These are phyloP conservation scores for Sceloporus tristichus DNA, from an alignment of 2,113 vertebrate genomes.

Conservation along the genomic window DNA sequence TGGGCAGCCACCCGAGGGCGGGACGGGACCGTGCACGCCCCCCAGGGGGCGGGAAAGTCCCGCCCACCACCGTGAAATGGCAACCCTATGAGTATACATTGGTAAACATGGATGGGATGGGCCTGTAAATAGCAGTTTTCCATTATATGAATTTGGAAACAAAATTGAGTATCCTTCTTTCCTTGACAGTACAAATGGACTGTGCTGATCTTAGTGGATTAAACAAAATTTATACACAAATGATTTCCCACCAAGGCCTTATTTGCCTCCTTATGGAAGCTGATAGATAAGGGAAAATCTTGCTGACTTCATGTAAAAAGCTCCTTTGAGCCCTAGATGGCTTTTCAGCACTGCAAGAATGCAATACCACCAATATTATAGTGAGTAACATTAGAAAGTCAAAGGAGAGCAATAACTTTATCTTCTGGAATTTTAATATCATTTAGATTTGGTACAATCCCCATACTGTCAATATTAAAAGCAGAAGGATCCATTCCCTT, in stretches of 20 bases:
- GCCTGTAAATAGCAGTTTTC: not conserved
- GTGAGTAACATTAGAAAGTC: slow-evolving; percentile 30
- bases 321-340: not conserved
- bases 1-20: too few relatives aligned
- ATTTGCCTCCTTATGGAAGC: slow-evolving; percentile 10
- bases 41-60: too few relatives aligned
- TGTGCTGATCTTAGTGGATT: not conserved
- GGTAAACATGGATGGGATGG: too few relatives aligned
- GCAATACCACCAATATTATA: not conserved
- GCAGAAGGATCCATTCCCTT: slow-evolving; percentile 29
- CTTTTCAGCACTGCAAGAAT: slow-evolving; percentile 23
- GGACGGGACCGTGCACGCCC: too few relatives aligned
- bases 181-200: not conserved
- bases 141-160: not conserved
- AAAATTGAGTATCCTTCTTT: not conserved
- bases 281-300: slow-evolving; percentile 30
- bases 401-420: slow-evolving; percentile 30
- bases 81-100: not conserved
- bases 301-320: slow-evolving; percentile 16
- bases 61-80: too few relatives aligned
- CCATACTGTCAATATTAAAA: slow-evolving; percentile 36
- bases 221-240: not conserved
- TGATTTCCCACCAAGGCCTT: not conserved
- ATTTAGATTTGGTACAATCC: not conserved
- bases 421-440: slow-evolving; percentile 18